Base-by-base conservation (phyloP, 2,888 invertebrate genomes). In the Dolomedes plantarius region DNA sequence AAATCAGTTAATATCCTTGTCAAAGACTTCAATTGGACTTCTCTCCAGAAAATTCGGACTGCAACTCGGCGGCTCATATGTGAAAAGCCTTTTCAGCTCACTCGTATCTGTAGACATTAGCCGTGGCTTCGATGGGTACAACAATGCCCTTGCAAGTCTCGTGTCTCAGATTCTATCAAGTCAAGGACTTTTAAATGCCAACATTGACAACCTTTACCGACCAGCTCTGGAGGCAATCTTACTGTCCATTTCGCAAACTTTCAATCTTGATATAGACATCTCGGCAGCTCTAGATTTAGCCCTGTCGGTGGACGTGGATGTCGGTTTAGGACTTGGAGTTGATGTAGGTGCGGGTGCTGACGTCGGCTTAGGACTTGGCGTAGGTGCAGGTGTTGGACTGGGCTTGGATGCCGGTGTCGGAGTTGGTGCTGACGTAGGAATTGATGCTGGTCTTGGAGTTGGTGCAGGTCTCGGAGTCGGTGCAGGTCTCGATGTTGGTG, bases 401-500 rank as follows among this genome's bases (percentile, higher is more conserved):
- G 28, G 3, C 1, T 16, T 23, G 0, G n/a, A 3, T n/a, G 56
- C 19, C 56, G 56, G 2, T 7, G 16, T 62, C 19, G 62, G 27
- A 23, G 23, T 62, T 62, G 39, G 50, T 1, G 56, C 29, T 19
- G 50, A 28, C 2, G 29, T 65, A 23, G 27, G 31, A 2, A 71
- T 19, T 5, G 72, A n/a, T 36, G 71, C 41, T n/a, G 75, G 64
- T 11, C 68, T 69, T 1, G 50, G 16, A 9, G 28, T 65, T 13
- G 81, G 23, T 64, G 64, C 9, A 5, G 65, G 11, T 2, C 75
- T 64, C 0, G 75, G 32, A 1, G 16, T 62, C 16, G 82, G 71
- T n/a, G 62, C 56, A 16, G 46, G 46, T 46, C 46, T 46, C 9
- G 46, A 16, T 16, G 46, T 46, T 46, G 11, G 1, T 16, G 36